Conservation (phyloP, 1,140 invertebrate species). For the Asobara japonica region DNA sequence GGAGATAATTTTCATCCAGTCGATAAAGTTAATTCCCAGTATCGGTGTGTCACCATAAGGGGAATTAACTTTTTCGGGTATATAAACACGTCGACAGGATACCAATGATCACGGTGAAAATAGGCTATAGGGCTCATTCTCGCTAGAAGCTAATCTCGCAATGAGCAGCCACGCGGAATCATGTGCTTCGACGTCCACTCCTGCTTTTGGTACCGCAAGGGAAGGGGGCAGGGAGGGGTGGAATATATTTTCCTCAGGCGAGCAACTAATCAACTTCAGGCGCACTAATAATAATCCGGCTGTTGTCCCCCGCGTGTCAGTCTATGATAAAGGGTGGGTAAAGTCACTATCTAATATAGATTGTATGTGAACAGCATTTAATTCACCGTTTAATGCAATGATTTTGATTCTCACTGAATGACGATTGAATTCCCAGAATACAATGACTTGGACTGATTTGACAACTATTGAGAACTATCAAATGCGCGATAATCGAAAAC, state of each 20-base stretch:
- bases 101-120: background rate
- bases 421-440: too few relatives aligned
- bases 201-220: background rate
- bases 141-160: background rate
- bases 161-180: conserved; percentile 1
- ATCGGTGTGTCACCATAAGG: conserved; percentile 4
- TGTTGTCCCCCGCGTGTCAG: background rate
- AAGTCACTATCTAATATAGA: too few relatives aligned
- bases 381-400: too few relatives aligned
- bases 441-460: too few relatives aligned
- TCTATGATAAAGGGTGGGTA: conserved; percentile 9
- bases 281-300: background rate
- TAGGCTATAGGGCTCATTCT: conserved; percentile 1
- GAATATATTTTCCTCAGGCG: conserved; percentile 9
- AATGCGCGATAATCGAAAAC: too few relatives aligned
- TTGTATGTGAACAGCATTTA: too few relatives aligned
- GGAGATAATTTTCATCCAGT: conserved; percentile 40
- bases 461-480: too few relatives aligned
- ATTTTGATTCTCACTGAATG: too few relatives aligned
- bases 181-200: background rate
- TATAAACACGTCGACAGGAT: conserved; percentile 5
- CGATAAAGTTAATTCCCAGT: conserved; percentile 37
- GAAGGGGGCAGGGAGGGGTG: background rate
- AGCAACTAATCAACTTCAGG: background rate
- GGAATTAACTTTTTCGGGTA: background rate